Percentiles rank a stretch among this genome's conserved stretches.
Conservation (phyloP, 2,797 vertebrate species). For the Danionella dracula region DNA sequence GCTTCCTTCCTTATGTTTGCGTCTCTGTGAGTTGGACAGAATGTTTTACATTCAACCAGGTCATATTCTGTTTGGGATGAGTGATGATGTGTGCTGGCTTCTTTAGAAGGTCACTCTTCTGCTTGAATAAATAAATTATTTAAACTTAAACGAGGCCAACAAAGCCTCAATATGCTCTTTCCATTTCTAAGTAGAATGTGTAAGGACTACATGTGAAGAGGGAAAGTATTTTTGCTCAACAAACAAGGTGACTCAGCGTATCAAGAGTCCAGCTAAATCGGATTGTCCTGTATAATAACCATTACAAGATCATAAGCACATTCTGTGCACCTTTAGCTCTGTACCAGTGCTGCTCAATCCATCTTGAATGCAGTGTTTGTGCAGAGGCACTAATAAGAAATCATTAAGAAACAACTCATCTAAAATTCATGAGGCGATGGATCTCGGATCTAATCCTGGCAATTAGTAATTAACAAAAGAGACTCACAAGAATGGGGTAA, state of each 20-base stretch:
- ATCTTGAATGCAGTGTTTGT: neutral
- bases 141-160: conserved; percentile 10
- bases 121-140: conserved; percentile 36
- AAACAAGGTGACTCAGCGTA: neutral
- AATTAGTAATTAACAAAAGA: conserved; percentile 32
- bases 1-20: neutral
- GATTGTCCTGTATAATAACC: neutral
- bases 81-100: conserved; percentile 9
- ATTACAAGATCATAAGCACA: neutral
- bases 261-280: neutral
- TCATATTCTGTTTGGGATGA: conserved; percentile 12
- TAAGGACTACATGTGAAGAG: neutral
- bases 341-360: neutral
- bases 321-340: neutral
- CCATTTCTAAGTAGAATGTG: neutral
- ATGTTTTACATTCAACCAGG: conserved; percentile 19
- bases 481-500: conserved; percentile 2
- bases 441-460: conserved; percentile 30
- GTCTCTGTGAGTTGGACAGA: conserved; percentile 6
- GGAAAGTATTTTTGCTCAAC: neutral
- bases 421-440: conserved; percentile 27
- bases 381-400: conserved; percentile 21
- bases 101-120: conserved; percentile 32
- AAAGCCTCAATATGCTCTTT: neutral
- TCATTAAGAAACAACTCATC: conserved; percentile 16